A percentile compares a stretch with the other conserved stretches of the same genome.
Evolutionary conservation across 1,140 invertebrate species (phyloP).

Genomic region (Caligus rogercresseyi): DNA sequence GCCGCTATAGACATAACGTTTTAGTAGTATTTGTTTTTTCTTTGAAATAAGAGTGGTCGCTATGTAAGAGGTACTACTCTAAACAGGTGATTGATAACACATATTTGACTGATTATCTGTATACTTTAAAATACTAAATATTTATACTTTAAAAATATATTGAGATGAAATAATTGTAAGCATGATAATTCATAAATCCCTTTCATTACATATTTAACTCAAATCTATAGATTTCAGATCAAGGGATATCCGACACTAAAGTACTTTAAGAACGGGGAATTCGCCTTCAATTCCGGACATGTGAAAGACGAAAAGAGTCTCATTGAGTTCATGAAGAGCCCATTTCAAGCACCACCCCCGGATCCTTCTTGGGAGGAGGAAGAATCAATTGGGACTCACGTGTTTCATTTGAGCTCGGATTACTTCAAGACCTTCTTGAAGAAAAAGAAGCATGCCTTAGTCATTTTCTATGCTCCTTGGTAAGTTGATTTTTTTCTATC

Average conservation of each 20-base stretch:
- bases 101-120: too few species aligned
- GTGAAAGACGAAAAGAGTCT: slow-evolving; percentile 54
- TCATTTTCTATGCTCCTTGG: slow-evolving; percentile 85
- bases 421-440: slow-evolving; percentile 45
- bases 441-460: slow-evolving; percentile 52
- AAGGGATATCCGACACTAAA: slow-evolving; percentile 68
- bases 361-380: slow-evolving; percentile 55
- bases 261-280: slow-evolving; percentile 54
- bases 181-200: too few species aligned
- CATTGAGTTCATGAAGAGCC: slow-evolving; percentile 61
- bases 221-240: slow-evolving; percentile 42
- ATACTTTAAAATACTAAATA: too few species aligned
- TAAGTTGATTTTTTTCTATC: slow-evolving; percentile 23
- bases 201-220: too few species aligned
- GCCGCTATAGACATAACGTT: too few species aligned
- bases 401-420: slow-evolving; percentile 52
- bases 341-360: slow-evolving; percentile 58
- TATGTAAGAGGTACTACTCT: too few species aligned
- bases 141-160: too few species aligned
- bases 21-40: too few species aligned
- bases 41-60: too few species aligned
- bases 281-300: slow-evolving; percentile 50
- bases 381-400: slow-evolving; percentile 42
- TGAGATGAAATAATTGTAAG: too few species aligned
- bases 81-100: too few species aligned